Evolutionary conservation across 2,888 invertebrate genomes (phyloP).

Genomic region (Plagodis pulveraria): DNA sequence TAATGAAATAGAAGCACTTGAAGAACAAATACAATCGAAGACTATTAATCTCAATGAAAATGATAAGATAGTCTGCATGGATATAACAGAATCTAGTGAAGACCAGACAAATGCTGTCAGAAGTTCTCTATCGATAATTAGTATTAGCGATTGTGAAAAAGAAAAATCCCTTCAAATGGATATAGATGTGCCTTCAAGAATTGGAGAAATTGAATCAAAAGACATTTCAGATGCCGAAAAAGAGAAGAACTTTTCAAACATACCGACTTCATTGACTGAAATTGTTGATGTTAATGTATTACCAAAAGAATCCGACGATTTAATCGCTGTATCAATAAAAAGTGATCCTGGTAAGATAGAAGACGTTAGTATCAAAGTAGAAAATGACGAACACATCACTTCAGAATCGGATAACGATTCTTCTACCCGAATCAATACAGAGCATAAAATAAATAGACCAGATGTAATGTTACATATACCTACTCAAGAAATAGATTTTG

Average conservation of each 20-base stretch:
- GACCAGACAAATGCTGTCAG: too few relatives aligned
- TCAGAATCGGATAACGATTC: constrained; percentile 24
- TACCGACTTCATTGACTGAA: neutral
- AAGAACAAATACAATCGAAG: neutral
- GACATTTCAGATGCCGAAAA: neutral
- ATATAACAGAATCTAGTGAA: too few relatives aligned
- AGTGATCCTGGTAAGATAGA: neutral
- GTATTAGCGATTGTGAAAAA: neutral
- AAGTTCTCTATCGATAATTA: neutral
- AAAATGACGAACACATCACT: constrained; percentile 15
- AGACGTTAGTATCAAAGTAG: neutral
- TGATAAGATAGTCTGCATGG: too few relatives aligned
- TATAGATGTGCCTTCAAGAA: constrained; percentile 5
- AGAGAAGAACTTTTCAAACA: neutral
- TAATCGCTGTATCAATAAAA: neutral
- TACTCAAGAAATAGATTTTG: constrained; percentile 59
- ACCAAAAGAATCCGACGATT: neutral
- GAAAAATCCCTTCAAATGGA: neutral
- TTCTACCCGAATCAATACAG: constrained; percentile 31
- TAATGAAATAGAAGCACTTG: neutral
- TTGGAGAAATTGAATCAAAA: neutral
- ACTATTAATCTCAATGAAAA: too few relatives aligned
- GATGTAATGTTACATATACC: constrained; percentile 75
- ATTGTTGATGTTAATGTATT: neutral
- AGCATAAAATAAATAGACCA: constrained; percentile 62